Conservation (phyloP, 1,140 invertebrate genomes). For the Anadara kagoshimensis region DNA sequence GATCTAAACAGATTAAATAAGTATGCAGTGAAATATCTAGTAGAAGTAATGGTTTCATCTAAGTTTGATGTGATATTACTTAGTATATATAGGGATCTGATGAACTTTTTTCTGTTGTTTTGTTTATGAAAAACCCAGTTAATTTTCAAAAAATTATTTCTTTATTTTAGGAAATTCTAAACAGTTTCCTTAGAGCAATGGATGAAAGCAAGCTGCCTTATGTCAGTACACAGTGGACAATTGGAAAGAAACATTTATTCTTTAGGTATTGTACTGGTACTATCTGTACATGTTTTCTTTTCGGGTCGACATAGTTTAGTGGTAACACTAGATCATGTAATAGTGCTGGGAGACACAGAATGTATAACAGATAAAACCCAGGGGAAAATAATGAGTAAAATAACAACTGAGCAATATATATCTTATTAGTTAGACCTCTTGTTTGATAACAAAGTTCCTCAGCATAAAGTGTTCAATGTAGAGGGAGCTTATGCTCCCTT, state of each 20-base stretch:
- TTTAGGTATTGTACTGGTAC: constrained; percentile 77
- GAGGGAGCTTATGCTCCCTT: no score
- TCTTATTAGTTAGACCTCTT: no score
- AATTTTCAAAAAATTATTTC: neutral
- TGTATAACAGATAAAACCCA: no score
- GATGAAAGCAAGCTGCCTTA: constrained; percentile 67
- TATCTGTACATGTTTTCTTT: constrained; percentile 1
- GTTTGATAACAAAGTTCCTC: no score
- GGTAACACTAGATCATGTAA: no score
- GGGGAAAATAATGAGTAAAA: no score
- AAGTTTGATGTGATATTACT: neutral
- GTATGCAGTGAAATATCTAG: no score
- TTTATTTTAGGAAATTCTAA: constrained; percentile 80
- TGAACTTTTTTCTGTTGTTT: neutral
- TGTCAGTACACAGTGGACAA: constrained; percentile 86
- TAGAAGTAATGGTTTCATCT: neutral
- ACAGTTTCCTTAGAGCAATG: constrained; percentile 76
- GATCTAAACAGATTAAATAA: no score
- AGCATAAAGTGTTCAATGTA: no score
- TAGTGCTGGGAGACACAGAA: no score
- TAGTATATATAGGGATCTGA: neutral
- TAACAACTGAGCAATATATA: no score
- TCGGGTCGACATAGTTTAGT: neutral
- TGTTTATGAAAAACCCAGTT: neutral
- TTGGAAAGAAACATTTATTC: constrained; percentile 94